These are phyloP conservation scores for Slavum lentiscoides DNA, from an alignment of 2,888 invertebrate species.

Conservation along the genomic window DNA sequence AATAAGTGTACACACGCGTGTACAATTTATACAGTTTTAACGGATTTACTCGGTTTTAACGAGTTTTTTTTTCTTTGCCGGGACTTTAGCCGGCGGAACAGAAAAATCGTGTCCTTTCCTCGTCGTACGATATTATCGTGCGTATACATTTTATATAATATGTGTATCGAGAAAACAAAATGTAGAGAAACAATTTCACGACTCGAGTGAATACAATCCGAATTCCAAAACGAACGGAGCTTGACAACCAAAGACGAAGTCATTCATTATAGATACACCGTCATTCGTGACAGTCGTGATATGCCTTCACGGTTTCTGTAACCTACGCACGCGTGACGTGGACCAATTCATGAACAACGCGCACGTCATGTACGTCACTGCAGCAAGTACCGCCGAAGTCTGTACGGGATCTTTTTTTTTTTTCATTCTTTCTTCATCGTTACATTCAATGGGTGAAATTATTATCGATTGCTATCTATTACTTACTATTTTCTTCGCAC, in stretches of 20 bases:
- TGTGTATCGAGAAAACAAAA: neutral
- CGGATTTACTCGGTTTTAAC: too few species aligned
- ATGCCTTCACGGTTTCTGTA: conserved; percentile 15
- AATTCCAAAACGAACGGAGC: conserved; percentile 5
- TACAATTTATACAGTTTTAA: too few species aligned
- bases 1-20: too few species aligned
- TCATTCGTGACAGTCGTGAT: conserved; percentile 44
- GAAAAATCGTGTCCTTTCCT: too few species aligned
- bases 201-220: conserved; percentile 20
- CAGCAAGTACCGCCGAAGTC: conserved; percentile 7
- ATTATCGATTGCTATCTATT: conserved; percentile 26
- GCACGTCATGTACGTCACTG: conserved; percentile 25
- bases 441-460: conserved; percentile 41
- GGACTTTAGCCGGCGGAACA: too few species aligned
- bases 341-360: conserved; percentile 31
- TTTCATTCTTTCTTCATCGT: neutral
- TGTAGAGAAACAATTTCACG: conserved; percentile 4
- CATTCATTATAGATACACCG: conserved; percentile 39
- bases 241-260: conserved; percentile 25
- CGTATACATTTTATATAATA: too few species aligned
- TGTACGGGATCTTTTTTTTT: neutral
- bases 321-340: conserved; percentile 23
- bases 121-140: neutral
- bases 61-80: too few species aligned
- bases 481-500: neutral